These are phyloP conservation scores for Eucriotettix oculatus DNA, from an alignment of 2,888 invertebrate genomes.

Conservation along the genomic window DNA sequence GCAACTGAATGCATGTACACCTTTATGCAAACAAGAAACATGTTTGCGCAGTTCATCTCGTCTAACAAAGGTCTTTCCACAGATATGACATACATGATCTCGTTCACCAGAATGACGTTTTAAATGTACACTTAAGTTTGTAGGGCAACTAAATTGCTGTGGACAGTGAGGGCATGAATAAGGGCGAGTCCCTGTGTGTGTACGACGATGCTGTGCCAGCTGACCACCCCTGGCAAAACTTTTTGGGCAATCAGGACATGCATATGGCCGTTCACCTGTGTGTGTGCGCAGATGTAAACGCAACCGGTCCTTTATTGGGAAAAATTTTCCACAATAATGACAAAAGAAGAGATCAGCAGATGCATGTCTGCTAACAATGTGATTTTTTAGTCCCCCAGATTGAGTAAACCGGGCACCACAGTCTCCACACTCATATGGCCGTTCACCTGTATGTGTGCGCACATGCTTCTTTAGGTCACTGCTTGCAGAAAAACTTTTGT, in stretches of 20 bases:
- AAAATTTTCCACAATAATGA: constrained; percentile 55
- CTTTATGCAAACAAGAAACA: constrained; percentile 55
- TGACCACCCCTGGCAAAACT: constrained; percentile 58
- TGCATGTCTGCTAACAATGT: constrained; percentile 36
- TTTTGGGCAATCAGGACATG: constrained; percentile 43
- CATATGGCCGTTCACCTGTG: constrained; percentile 50
- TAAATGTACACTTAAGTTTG: constrained; percentile 41
- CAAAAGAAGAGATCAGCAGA: constrained; percentile 39
- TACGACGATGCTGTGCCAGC: constrained; percentile 54
- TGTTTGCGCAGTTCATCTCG: constrained; percentile 61
- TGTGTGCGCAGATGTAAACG: constrained; percentile 57
- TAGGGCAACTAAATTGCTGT: constrained; percentile 48
- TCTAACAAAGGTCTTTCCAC: constrained; percentile 60
- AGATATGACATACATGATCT: constrained; percentile 63
- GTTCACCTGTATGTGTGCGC: constrained; percentile 44
- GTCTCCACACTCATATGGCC: constrained; percentile 41
- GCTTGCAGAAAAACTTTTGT: constrained; percentile 43
- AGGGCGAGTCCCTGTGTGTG: constrained; percentile 55
- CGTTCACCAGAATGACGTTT: constrained; percentile 54
- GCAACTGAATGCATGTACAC: constrained; percentile 58
- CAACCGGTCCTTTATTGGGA: constrained; percentile 58
- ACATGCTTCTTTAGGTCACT: constrained; percentile 51
- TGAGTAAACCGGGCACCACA: constrained; percentile 48
- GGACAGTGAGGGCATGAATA: constrained; percentile 55
- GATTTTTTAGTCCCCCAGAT: constrained; percentile 44